Base-by-base conservation (phyloP, 2,113 vertebrate genomes). In the Ceratotherium simum region DNA sequence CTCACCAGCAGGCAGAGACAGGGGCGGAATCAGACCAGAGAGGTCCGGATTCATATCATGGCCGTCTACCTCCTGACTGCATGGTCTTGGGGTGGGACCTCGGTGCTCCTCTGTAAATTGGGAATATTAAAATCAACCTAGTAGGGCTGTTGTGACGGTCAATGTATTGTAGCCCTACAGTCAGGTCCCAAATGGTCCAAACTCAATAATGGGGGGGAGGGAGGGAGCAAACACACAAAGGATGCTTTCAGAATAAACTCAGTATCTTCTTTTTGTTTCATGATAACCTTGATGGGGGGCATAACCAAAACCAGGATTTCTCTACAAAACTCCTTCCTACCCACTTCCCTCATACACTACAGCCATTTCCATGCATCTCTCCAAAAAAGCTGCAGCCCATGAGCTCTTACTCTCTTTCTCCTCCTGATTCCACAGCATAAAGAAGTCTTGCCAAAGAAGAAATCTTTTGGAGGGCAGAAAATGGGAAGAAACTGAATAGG, bases 41-140 rank as follows among this genome's bases (percentile, higher is more conserved):
- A 42, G 21, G 23, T 13, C 46, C 16, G 12, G 20, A 27, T 42
- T 70, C 69, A 21, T 17, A 33, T 27, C 3, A 11, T 1, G 0
- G 33, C 18, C n/a, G 16, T 39, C 42, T 5, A 14, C 6, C 17
- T 48, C n/a, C 60, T 1, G 29, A 46, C 17, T 0, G 3, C 14
- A 23, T 29, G 7, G 27, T 25, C 93, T 23, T 33, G 48, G 27
- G 33, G 62, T 1, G 29, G 56, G 8, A 5, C 29, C 14, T 20
- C 4, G 20, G 6, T 0, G 39, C 2, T 20, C 17, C 51, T 56
- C 48, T 25, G 12, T 29, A 29, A 67, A 27, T 3, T 3, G 1
- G 48, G 62, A 73, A 54, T 14, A n/a, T 13, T 46, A 18, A 78
- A 65, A 60, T 69, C 91, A 51, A 16, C 21, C 23, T 16, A 18